A percentile compares a stretch with the other conserved stretches of the same genome.
Conservation (phyloP, 2,113 vertebrate genomes). For the Calyptommatus sinebrachiatus region DNA sequence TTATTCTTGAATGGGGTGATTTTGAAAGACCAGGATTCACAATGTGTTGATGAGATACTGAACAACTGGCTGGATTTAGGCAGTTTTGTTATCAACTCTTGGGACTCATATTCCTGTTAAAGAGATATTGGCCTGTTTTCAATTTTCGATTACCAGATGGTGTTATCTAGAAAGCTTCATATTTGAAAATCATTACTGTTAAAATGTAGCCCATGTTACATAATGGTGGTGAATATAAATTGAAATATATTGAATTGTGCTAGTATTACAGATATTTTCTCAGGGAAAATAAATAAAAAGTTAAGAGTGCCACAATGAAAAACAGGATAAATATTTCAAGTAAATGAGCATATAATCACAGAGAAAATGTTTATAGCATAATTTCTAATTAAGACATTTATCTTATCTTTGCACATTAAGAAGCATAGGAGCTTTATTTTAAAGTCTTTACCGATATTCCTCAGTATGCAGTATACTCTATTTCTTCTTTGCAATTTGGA, state of each 20-base stretch:
- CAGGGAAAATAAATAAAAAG: slow-evolving; percentile 21
- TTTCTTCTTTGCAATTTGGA: neutral
- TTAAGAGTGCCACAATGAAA: slow-evolving; percentile 14
- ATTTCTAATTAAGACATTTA: slow-evolving; percentile 38
- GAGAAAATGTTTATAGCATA: slow-evolving; percentile 18
- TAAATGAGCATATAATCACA: slow-evolving; percentile 40
- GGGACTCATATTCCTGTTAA: slow-evolving; percentile 47
- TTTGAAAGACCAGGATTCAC: slow-evolving; percentile 2
- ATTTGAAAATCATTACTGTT: slow-evolving; percentile 31
- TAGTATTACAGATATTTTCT: slow-evolving; percentile 23
- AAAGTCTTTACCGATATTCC: too few species aligned
- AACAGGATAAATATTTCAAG: slow-evolving; percentile 24
- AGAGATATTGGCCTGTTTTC: slow-evolving; percentile 13
- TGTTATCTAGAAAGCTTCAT: slow-evolving; percentile 40
- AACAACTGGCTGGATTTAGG: slow-evolving; percentile 21
- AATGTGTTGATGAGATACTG: neutral
- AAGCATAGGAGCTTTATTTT: neutral
- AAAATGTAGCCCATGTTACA: slow-evolving; percentile 20
- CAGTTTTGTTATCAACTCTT: slow-evolving; percentile 24
- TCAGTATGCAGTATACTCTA: neutral
- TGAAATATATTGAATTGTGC: slow-evolving; percentile 33
- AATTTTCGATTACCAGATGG: slow-evolving; percentile 36
- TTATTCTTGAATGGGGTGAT: neutral
- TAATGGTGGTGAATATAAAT: slow-evolving; percentile 29
- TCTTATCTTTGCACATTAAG: neutral